These are phyloP conservation scores for Micrasema longulum DNA, from an alignment of 1,140 invertebrate genomes.

Conservation along the genomic window DNA sequence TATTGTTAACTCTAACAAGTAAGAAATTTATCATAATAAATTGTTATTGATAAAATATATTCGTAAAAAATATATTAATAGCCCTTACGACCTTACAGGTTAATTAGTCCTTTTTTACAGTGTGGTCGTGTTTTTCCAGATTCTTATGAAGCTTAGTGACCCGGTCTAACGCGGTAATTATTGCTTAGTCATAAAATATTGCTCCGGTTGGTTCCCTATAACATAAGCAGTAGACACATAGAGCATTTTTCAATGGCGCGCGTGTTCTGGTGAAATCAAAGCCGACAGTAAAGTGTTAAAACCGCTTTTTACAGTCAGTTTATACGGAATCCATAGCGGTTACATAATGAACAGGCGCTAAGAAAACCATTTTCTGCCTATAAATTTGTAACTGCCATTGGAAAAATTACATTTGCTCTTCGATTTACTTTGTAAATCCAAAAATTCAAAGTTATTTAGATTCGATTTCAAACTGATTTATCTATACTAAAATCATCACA, in stretches of 20 bases:
- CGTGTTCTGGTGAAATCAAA: slow-evolving; percentile 7
- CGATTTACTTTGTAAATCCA: no score
- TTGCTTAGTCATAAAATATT: slow-evolving; percentile 37
- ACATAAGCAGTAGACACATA: background rate
- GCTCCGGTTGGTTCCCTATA: slow-evolving; percentile 38
- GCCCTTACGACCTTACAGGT: no score
- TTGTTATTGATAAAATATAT: no score
- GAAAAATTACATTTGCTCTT: background rate
- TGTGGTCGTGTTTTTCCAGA: no score
- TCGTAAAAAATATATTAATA: no score
- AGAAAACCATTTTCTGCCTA: background rate
- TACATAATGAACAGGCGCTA: slow-evolving; percentile 9
- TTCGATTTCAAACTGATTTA: no score
- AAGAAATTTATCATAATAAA: no score
- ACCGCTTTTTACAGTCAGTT: slow-evolving; percentile 10
- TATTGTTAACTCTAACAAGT: no score
- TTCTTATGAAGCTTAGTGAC: background rate
- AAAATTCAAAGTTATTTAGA: no score
- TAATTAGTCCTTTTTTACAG: no score
- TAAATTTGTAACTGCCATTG: slow-evolving; percentile 6
- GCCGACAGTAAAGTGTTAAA: slow-evolving; percentile 4
- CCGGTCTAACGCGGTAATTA: slow-evolving; percentile 17
- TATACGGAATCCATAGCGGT: slow-evolving; percentile 9
- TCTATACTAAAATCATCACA: no score
- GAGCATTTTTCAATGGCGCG: background rate